Evolutionary conservation across 1,140 invertebrate species (phyloP), one percentile per base, ranked within the genome.

Genomic region (Philopotamus ludificatus): DNA sequence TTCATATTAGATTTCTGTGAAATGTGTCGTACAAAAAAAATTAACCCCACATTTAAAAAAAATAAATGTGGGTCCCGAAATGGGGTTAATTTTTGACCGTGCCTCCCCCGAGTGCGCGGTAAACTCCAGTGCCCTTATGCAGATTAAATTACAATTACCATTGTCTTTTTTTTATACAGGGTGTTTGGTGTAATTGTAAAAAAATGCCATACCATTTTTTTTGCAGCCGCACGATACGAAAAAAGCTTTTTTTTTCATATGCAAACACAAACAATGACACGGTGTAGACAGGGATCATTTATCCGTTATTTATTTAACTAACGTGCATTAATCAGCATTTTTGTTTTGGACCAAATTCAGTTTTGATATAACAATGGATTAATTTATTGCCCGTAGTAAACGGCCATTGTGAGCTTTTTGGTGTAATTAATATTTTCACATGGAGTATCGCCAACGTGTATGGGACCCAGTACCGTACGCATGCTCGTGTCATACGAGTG

Each of bases 91-190:
- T 66, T 66, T 61, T 66, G 63, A 69, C 67, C 63, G 39, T 28
- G 18, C 63, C 63, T 66, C 67, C 60, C 67, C 59, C 58, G 16
- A 54, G 26, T 1, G 20, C 65, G 67, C 39, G 67, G 67, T 63
- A 54, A 62, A 66, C 55, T 55, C n/a, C 25, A 63, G 59, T 20
- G 55, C 67, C 67, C 67, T 69, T 69, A 69, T 69, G 67, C 63
- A 69, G 67, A 69, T 69, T 69, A 63, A 63, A 69, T 69, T 69
- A 69, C 67, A 41, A 59, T 53, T 58, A 58, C 45, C 44, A 59
- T 66, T 69, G 67, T 69, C 66, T 69, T 69, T 68, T 68, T 63
- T 57, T n/a, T n/a, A n/a, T n/a, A n/a, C n/a, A n/a, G n/a, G n/a
- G n/a, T n/a, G n/a, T n/a, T n/a, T n/a, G n/a, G n/a, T n/a, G n/a